Conservation (phyloP, 2,797 vertebrate genomes). For the Myotis pilosus region DNA sequence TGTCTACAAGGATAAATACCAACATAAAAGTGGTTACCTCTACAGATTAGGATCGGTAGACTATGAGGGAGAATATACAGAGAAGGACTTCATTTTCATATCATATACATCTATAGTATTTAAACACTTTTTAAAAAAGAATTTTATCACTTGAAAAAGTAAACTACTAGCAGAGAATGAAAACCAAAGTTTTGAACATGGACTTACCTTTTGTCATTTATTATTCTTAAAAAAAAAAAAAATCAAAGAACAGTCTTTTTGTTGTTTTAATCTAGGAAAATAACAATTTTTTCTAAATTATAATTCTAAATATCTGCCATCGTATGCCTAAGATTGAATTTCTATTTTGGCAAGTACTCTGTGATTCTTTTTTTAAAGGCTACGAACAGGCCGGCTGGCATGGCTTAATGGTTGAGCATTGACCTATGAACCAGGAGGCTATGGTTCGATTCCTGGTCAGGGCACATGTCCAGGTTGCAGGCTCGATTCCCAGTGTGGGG, state of each 20-base stretch:
- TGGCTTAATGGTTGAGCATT: no score
- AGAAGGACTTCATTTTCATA: background rate
- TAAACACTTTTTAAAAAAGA: background rate
- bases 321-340: background rate
- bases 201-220: background rate
- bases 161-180: background rate
- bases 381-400: no score
- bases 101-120: background rate
- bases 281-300: background rate
- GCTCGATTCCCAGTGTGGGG: no score
- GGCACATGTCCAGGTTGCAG: no score
- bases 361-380: background rate
- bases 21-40: background rate
- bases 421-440: no score
- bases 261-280: background rate
- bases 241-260: background rate
- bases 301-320: conserved; percentile 20
- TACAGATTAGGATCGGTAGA: background rate
- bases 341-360: background rate
- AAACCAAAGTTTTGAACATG: background rate
- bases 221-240: background rate
- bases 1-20: background rate
- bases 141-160: conserved; percentile 13
- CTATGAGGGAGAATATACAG: background rate
- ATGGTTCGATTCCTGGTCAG: no score